Base-by-base conservation (phyloP, 2,797 vertebrate species). In the Pangasius djambal region DNA sequence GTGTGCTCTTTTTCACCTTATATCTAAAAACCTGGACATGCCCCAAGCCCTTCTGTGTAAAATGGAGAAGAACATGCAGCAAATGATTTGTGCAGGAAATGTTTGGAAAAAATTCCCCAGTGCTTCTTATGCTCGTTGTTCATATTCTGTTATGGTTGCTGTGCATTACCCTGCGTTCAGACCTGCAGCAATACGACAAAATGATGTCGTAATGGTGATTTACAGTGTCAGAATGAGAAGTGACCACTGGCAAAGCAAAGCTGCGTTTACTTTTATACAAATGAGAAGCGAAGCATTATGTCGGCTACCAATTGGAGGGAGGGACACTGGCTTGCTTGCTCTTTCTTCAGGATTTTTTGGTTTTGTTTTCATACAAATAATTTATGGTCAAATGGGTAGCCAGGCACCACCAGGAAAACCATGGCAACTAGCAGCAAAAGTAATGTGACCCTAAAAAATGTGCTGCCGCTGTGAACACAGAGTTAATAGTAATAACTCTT, bases 271-370 rank as follows among this genome's bases (percentile, higher is more conserved):
- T 82, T 50, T 48, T 40, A 65, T 8, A 48, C 34, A 44, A 83
- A 83, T 28, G 44, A 15, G 34, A 63, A 63, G 34, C 16, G 57
- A 65, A 83, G 52, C 59, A 67, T 48, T 40, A 48, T 31, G 82
- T 37, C 1, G 15, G 31, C 22, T n/a, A 28, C 59, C 44, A 67
- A 16, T 20, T 13, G 13, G 44, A 44, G 22, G 48, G 81, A 6
- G 12, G 37, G 13, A 83, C 37, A 83, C 81, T 48, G 81, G 28
- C 59, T 37, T 83, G 81, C 13, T 83, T 65, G 81, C 9, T 81
- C 52, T 37, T 81, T 20, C 28, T 15, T 52, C 28, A 18, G 34
- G 28, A 1, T 12, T 28, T 15, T 8, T 34, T 57, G 48, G 48
- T 48, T 34, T 79, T 25, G 44, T 77, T 50, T 77, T 4, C 28